These are phyloP conservation scores for Nestor notabilis DNA, from an alignment of 2,113 vertebrate species.

Conservation along the genomic window DNA sequence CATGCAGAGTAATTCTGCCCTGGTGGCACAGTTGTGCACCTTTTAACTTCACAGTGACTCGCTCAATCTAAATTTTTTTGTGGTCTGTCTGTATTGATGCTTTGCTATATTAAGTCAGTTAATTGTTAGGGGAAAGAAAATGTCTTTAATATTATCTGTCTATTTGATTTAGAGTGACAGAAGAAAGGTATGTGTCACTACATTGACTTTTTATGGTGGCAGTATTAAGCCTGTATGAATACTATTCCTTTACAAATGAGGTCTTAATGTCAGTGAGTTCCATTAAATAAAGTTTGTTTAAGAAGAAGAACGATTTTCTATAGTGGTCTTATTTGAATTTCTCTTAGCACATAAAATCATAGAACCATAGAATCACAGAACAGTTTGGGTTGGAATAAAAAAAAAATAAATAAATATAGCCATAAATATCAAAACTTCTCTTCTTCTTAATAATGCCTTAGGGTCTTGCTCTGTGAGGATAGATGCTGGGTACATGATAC, in stretches of 20 bases:
- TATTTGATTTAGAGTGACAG: neutral
- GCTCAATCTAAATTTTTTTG: rapidly evolving
- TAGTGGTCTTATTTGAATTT: neutral
- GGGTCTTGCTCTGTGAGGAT: neutral
- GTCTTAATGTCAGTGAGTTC: neutral
- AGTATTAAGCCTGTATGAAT: neutral
- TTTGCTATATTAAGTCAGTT: neutral
- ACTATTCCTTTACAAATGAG: neutral
- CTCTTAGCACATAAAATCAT: neutral
- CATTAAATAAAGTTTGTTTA: neutral
- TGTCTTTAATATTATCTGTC: neutral
- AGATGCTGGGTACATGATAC: neutral
- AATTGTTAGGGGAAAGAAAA: neutral
- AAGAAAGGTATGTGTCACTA: neutral
- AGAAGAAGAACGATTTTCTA: neutral
- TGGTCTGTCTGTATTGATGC: neutral
- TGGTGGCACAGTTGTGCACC: neutral
- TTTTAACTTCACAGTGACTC: neutral
- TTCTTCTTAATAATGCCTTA: neutral
- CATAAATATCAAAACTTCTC: neutral
- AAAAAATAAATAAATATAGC: too few relatives aligned
- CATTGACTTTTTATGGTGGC: neutral
- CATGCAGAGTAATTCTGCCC: neutral
- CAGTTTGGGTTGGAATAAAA: neutral
- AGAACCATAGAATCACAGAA: neutral